phyloP scores from a whole-genome alignment of 1,140 invertebrate genomes.

The Aplysia californica region DNA sequence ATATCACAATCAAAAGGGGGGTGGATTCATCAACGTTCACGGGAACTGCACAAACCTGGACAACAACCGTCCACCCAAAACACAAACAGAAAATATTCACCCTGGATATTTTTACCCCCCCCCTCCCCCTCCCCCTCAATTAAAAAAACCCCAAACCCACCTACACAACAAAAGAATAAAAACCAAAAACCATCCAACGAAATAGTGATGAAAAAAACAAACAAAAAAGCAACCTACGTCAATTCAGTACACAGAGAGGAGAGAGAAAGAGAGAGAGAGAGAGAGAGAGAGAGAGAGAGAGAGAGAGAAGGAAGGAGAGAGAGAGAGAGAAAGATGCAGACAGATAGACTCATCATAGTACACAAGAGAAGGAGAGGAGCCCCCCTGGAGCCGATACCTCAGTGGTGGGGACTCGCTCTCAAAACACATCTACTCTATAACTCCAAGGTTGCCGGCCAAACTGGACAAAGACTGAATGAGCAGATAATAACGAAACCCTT shows the following conservation, averaged over 20 bases:
- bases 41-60: neutral
- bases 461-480: neutral
- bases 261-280: too few species aligned
- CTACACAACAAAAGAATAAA: too few species aligned
- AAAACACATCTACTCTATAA: neutral
- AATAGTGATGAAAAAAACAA: neutral
- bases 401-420: neutral
- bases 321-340: constrained; percentile 1
- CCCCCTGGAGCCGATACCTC: neutral
- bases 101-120: neutral
- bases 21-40: too few species aligned
- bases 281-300: neutral
- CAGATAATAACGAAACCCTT: neutral
- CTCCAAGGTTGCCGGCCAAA: neutral
- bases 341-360: neutral
- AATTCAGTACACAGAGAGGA: neutral
- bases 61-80: neutral
- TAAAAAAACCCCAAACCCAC: neutral
- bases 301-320: constrained; percentile 7
- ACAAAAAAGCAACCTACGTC: neutral
- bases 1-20: too few species aligned
- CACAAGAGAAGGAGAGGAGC: neutral
- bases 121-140: too few species aligned
- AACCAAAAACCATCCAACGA: too few species aligned
- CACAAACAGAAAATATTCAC: neutral